Percentiles rank a stretch among this genome's conserved stretches.
Evolutionary conservation across 2,797 vertebrate species (phyloP).

Genomic region (Aulostomus chinensis): DNA sequence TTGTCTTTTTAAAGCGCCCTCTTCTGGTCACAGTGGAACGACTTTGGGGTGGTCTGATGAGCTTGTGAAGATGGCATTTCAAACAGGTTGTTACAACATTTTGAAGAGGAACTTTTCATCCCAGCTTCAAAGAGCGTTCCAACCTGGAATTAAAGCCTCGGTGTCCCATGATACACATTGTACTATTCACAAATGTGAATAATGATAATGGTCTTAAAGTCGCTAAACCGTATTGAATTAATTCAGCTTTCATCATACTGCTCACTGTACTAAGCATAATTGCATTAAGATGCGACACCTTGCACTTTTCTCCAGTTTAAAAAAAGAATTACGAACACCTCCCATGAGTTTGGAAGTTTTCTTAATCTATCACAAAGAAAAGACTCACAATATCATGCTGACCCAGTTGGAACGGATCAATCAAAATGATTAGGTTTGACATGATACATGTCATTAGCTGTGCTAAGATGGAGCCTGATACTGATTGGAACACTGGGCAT

Average conservation of each 20-base stretch:
- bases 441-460: slow-evolving; percentile 53
- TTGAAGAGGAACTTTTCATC: no score
- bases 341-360: slow-evolving; percentile 8
- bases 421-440: slow-evolving; percentile 56
- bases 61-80: no score
- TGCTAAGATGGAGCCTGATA: slow-evolving; percentile 23
- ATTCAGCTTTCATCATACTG: slow-evolving; percentile 34
- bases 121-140: no score
- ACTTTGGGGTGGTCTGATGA: no score
- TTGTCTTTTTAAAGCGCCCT: no score
- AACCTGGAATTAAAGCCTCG: no score
- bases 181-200: slow-evolving; percentile 30
- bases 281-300: slow-evolving; percentile 33
- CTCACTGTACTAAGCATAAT: slow-evolving; percentile 47
- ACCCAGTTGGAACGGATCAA: slow-evolving; percentile 45
- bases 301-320: slow-evolving; percentile 8
- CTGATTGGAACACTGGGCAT: slow-evolving; percentile 45
- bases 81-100: no score
- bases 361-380: slow-evolving; percentile 8
- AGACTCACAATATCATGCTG: slow-evolving; percentile 23
- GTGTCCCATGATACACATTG: no score
- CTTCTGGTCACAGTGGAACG: no score
- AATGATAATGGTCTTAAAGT: slow-evolving; percentile 39
- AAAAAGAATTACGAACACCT: slow-evolving; percentile 10
- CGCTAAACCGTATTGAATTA: slow-evolving; percentile 36